Conservation (phyloP, 2,888 invertebrate species). For the Lapara coniferarum region DNA sequence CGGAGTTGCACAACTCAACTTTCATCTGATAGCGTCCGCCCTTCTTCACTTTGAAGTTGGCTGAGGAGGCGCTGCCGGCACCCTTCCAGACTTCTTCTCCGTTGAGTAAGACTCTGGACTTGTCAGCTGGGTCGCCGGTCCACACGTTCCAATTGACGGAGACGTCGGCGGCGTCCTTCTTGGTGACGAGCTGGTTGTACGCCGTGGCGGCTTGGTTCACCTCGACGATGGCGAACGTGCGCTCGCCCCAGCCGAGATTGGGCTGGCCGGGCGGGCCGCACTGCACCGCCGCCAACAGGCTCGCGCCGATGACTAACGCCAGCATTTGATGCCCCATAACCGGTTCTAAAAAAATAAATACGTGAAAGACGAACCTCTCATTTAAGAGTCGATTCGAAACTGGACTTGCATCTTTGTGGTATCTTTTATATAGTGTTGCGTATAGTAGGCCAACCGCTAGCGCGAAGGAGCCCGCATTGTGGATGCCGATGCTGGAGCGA, state of each 20-base stretch:
- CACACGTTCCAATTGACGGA: slow-evolving; percentile 79
- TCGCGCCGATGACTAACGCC: slow-evolving; percentile 59
- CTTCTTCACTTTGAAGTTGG: slow-evolving; percentile 73
- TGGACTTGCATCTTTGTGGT: slow-evolving; percentile 64
- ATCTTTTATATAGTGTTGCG: slow-evolving; percentile 74
- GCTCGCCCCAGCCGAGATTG: slow-evolving; percentile 76
- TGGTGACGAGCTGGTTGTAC: slow-evolving; percentile 75
- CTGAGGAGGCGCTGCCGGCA: slow-evolving; percentile 62
- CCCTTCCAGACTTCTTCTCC: slow-evolving; percentile 73
- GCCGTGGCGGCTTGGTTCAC: slow-evolving; percentile 80
- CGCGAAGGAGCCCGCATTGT: slow-evolving; percentile 66
- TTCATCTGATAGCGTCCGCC: slow-evolving; percentile 76
- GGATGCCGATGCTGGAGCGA: slow-evolving; percentile 55
- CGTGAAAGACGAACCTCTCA: slow-evolving; percentile 61
- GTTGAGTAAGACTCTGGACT: slow-evolving; percentile 64
- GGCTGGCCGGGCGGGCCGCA: slow-evolving; percentile 74
- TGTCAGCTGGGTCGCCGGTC: slow-evolving; percentile 73
- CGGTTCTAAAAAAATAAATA: slow-evolving; percentile 70
- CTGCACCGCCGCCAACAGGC: slow-evolving; percentile 46
- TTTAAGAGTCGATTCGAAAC: slow-evolving; percentile 65
- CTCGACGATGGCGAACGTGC: slow-evolving; percentile 75
- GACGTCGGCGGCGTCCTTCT: slow-evolving; percentile 72
- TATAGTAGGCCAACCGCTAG: slow-evolving; percentile 81
- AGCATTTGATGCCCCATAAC: slow-evolving; percentile 64
- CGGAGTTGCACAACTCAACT: slow-evolving; percentile 72